Conservation (phyloP, 2,888 invertebrate genomes). For the Osmoderma eremita region DNA sequence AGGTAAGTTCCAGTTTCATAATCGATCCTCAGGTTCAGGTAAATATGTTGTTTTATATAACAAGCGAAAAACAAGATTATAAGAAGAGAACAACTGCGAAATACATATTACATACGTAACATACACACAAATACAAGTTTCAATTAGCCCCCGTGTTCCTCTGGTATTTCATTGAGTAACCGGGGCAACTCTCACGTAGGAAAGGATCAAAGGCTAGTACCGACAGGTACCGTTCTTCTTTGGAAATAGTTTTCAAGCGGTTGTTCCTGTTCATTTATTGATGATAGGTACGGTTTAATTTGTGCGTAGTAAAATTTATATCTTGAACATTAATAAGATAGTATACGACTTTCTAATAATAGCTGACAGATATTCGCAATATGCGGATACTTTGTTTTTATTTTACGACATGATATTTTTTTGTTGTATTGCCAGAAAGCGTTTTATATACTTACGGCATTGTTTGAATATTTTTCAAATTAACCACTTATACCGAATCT, state of each 20-base stretch:
- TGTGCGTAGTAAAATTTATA: background rate
- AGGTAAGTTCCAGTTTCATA: slow-evolving; percentile 15
- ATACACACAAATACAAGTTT: slow-evolving; percentile 15
- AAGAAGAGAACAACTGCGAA: background rate
- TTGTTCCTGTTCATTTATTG: slow-evolving; percentile 14
- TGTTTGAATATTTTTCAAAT: too few species aligned
- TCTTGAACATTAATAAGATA: too few species aligned
- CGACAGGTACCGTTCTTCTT: slow-evolving; percentile 18
- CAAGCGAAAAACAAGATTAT: slow-evolving; percentile 1
- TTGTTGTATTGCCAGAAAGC: too few species aligned
- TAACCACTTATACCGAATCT: too few species aligned
- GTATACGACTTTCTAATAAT: too few species aligned
- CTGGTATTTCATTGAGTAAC: slow-evolving; percentile 22
- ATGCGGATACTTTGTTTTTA: too few species aligned
- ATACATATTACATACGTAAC: slow-evolving; percentile 10
- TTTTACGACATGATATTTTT: too few species aligned
- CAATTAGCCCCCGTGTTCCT: slow-evolving; percentile 14
- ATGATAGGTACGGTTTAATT: slow-evolving; percentile 4
- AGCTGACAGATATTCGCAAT: too few species aligned
- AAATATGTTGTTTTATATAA: slow-evolving; percentile 1
- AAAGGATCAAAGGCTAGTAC: slow-evolving; percentile 4
- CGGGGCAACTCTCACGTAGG: slow-evolving; percentile 6
- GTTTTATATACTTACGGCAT: too few species aligned
- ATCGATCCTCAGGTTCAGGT: slow-evolving; percentile 8
- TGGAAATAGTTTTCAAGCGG: background rate